Base-by-base conservation (phyloP, 2,888 invertebrate species). In the Ceraclea dissimilis region DNA sequence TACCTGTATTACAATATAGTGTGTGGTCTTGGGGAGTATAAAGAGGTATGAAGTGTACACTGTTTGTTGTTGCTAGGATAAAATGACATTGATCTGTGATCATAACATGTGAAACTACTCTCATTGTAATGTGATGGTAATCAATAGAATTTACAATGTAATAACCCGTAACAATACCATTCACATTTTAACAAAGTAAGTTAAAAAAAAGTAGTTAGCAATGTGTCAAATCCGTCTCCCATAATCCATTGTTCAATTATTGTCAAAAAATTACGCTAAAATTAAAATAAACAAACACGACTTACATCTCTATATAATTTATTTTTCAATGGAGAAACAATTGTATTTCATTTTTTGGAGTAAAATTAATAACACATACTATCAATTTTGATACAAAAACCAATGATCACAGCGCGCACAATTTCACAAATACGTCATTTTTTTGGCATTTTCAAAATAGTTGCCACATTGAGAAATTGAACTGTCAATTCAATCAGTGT, bases 391-490 rank as follows among this genome's bases (percentile, higher is more conserved):
- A 39, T 16, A 39, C 13, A 8, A 8, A 39, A n/a, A 8, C 16
- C 39, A 13, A 39, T 8, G 13, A 8, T 13, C 13, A 13, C 13
- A 39, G 4, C 16, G 39, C 4, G 39, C 16, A 39, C 39, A 39
- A 39, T 8, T 8, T 39, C 16, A 4, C 13, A n/a, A 6, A 31
- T 31, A 31, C 54, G 51, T 51, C 49, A 52, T 20, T 50, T 54
- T 58, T 58, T 58, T 58, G 58, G 49, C 58, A 58, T 58, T 33
- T 49, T n/a, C 34, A 39, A 55, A 44, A 4, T 39, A 52, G 55
- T 58, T 58, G 51, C 58, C 54, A 51, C 19, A 47, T 31, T 22
- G 19, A 18, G 13, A 47, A 47, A 17, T 19, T 2, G 20, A 47
- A 18, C 39, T 39, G 39, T 39, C 39, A 39, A 2, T 26, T 26